Conservation (phyloP, 2,113 vertebrate species). For the Antechinus stuartii region DNA sequence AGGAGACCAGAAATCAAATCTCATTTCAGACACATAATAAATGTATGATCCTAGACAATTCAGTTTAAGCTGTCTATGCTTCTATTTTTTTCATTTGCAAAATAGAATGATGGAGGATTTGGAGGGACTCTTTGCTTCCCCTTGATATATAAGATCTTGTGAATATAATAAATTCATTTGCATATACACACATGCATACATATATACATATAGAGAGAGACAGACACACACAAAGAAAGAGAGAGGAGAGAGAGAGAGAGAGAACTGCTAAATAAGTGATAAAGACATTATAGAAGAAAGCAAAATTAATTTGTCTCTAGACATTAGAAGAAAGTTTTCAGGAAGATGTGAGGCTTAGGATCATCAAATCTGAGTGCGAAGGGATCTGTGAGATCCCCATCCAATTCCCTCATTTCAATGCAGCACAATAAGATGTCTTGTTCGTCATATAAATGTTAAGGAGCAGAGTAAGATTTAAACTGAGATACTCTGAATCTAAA, state of each 20-base stretch:
- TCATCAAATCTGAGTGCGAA: background rate
- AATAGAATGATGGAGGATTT: background rate
- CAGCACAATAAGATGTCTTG: background rate
- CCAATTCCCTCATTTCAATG: background rate
- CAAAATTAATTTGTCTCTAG: background rate
- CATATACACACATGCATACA: too few species aligned
- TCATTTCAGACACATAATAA: background rate
- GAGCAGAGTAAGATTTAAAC: background rate
- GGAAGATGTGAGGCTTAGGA: background rate
- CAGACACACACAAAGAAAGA: too few species aligned
- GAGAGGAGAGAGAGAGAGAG: too few species aligned
- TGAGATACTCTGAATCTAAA: background rate
- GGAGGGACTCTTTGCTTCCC: background rate
- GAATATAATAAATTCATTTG: background rate
- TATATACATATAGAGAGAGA: too few species aligned
- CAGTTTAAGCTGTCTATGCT: background rate
- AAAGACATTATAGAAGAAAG: background rate
- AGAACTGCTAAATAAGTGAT: background rate
- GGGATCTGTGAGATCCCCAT: background rate
- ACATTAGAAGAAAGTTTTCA: background rate
- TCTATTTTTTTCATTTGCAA: background rate
- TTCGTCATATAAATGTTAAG: background rate
- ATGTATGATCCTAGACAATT: background rate
- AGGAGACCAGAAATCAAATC: background rate
- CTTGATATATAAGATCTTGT: background rate